Evolutionary conservation across 2,797 vertebrate genomes (phyloP), one percentile per base, ranked within the genome.

Genomic region (Lophotriccus pileatus): DNA sequence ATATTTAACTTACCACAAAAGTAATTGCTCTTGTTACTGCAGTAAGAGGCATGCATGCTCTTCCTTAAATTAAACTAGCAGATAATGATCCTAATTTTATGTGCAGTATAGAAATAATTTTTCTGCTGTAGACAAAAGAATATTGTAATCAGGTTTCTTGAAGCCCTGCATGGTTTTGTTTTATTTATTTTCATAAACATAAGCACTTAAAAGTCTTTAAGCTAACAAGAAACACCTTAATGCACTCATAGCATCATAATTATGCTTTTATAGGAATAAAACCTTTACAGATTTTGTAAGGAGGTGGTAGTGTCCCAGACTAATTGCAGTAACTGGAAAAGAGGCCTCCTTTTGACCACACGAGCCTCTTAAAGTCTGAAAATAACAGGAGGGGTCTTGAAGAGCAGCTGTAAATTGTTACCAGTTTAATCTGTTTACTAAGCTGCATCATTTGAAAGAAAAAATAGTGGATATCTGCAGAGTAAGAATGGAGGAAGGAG

Each of bases 41-140:
- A 68, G 49, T 89, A 77, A 93, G 46, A 83, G 49, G 64, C 72
- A 76, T 47, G 64, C 80, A 74, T 94, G 68, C 66, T 92, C 53
- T 75, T 85, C 41, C 75, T 93, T 93, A 91, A 94, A 95, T 92
- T 89, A 93, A 95, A 78, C 75, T 75, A 52, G 58, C 60, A 83
- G 84, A 83, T 95, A 94, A 92, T 96, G 89, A 87, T 85, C 87
- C 80, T 84, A 74, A 82, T 93, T 92, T 94, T 88, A 92, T 91
- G 49, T 85, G 83, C 41, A 47, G 30, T 34, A 37, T 80, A 83
- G 53, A 91, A 92, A 81, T 89, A 77, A 46, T 77, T 93, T 87
- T 92, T 85, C 66, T 85, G 37, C 53, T 85, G 23, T 85, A 89
- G 76, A 83, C 53, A 81, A 85, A 92, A 92, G 52, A 67, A 44